Conservation (phyloP, 2,888 invertebrate species). For the Pelosia muscerda region DNA sequence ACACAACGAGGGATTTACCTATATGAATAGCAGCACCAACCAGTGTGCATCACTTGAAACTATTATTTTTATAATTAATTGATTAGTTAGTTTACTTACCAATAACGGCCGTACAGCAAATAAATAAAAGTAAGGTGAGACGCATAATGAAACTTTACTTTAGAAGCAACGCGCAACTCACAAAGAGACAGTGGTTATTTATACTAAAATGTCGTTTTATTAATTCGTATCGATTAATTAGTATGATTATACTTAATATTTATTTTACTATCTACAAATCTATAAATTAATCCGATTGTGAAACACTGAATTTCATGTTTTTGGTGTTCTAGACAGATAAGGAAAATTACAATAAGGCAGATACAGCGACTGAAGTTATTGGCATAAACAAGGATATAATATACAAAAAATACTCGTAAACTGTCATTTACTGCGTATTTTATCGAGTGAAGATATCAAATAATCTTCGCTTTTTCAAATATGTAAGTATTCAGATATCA, state of each 20-base stretch:
- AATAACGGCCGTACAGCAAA: not conserved
- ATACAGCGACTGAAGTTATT: not conserved
- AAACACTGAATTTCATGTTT: not conserved
- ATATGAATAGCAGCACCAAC: not conserved
- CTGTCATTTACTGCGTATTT: not conserved
- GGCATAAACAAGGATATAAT: not conserved
- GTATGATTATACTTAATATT: not conserved
- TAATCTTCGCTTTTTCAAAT: no score
- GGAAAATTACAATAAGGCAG: not conserved
- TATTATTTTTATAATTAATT: not conserved
- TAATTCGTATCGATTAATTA: not conserved
- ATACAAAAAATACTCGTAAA: not conserved
- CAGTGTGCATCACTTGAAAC: not conserved
- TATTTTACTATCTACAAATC: not conserved
- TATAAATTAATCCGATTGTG: not conserved
- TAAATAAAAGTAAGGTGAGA: not conserved
- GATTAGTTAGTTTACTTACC: not conserved
- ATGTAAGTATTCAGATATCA: no score
- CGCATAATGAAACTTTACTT: constrained; percentile 2
- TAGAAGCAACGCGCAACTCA: not conserved
- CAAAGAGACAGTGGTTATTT: not conserved
- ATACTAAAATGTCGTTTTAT: not conserved
- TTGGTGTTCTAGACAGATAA: not conserved
- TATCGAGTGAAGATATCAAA: no score
- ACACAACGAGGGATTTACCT: not conserved